Evolutionary conservation across 2,113 vertebrate species (phyloP).

Genomic region (Porphyrio hochstetteri): DNA sequence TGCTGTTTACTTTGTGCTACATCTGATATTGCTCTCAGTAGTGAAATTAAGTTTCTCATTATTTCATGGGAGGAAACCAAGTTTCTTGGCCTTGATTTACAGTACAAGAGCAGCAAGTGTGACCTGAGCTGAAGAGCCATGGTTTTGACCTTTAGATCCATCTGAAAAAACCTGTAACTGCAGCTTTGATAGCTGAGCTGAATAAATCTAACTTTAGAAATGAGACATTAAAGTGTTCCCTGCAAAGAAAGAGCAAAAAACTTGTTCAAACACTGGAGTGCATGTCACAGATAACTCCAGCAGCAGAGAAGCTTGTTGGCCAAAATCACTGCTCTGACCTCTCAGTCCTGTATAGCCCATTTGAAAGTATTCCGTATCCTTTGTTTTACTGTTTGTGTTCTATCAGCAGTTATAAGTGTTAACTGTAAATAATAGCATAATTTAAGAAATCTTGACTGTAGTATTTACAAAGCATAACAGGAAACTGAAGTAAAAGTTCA

Average conservation of each 20-base stretch:
- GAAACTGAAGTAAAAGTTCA: not conserved
- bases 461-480: not conserved
- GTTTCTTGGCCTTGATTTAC: not conserved
- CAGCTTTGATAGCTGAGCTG: not conserved
- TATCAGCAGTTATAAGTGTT: not conserved
- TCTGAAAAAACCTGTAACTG: not conserved
- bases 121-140: not conserved
- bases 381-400: not conserved
- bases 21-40: not conserved
- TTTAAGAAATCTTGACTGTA: not conserved
- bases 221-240: not conserved
- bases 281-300: not conserved
- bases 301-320: not conserved
- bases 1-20: not conserved
- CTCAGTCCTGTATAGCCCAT: not conserved
- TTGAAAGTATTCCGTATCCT: fast-evolving
- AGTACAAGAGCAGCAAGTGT: not conserved
- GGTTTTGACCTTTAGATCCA: not conserved
- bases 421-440: not conserved
- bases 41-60: not conserved
- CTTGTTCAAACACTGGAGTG: not conserved
- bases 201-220: not conserved
- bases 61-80: not conserved
- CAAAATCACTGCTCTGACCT: not conserved
- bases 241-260: not conserved